phyloP scores from a whole-genome alignment of 2,888 invertebrate genomes.

The Spisula subtruncata region DNA sequence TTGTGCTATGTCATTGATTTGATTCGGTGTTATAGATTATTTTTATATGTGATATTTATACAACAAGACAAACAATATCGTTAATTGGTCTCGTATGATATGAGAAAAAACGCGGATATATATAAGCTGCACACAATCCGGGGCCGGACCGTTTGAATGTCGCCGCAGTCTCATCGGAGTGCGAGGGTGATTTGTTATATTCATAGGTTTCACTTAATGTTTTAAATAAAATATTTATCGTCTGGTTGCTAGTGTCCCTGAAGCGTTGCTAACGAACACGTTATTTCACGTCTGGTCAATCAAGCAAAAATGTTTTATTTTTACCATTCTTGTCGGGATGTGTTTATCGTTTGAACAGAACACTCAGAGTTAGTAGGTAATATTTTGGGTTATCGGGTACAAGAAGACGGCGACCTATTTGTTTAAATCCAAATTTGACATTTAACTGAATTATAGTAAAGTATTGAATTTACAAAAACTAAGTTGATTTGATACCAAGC shows the following conservation, averaged over 20 bases:
- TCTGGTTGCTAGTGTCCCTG: background rate
- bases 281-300: too few species aligned
- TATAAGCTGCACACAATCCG: background rate
- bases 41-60: background rate
- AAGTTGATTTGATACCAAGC: too few species aligned
- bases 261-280: background rate
- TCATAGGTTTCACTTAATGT: background rate
- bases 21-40: background rate
- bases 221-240: conserved; percentile 4
- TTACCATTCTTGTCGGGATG: too few species aligned
- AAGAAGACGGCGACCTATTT: background rate
- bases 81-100: conserved; percentile 15
- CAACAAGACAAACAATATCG: background rate
- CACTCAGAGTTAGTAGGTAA: background rate
- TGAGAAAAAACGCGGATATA: background rate
- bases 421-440: background rate
- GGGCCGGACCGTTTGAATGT: background rate
- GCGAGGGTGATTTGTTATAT: background rate
- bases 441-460: background rate
- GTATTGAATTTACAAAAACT: background rate
- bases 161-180: background rate
- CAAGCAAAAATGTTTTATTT: too few species aligned
- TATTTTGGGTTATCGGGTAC: background rate
- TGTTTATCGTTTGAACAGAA: background rate
- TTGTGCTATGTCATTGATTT: conserved; percentile 12